Percentiles rank a stretch among this genome's conserved stretches.
phyloP scores from a whole-genome alignment of 1,140 invertebrate genomes.

The Sycophaga agraensis region DNA sequence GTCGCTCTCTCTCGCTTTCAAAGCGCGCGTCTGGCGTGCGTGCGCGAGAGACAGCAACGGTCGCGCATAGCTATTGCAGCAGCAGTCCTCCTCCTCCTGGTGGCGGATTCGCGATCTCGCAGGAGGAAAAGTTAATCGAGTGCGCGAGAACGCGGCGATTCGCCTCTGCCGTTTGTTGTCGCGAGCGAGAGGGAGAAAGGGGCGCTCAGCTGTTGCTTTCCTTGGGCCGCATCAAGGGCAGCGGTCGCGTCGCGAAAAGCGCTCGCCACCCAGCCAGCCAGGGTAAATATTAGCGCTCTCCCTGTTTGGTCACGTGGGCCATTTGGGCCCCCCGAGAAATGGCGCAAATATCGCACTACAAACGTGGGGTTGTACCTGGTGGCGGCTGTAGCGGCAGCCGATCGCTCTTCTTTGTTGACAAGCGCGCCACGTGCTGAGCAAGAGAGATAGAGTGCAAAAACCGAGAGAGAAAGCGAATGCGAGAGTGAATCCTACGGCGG shows the following conservation, averaged over 20 bases:
- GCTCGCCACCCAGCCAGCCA: neutral
- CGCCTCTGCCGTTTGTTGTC: neutral
- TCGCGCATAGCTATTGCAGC: neutral
- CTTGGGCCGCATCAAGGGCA: too few relatives aligned
- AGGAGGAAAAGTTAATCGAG: neutral
- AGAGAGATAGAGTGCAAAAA: conserved; percentile 29
- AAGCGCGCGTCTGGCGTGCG: neutral
- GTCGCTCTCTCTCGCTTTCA: neutral
- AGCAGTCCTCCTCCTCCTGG: neutral
- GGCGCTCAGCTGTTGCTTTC: conserved; percentile 1
- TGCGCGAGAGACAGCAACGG: conserved; percentile 1
- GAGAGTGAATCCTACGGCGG: too few relatives aligned
- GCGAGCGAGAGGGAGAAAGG: neutral
- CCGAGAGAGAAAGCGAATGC: conserved; percentile 13
- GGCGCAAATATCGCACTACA: conserved; percentile 59
- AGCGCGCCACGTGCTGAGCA: conserved; percentile 47
- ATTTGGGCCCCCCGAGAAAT: conserved; percentile 53
- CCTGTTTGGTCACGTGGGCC: conserved; percentile 63
- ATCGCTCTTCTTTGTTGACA: conserved; percentile 67
- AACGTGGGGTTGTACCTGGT: conserved; percentile 40
- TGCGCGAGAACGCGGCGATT: neutral
- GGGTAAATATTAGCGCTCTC: neutral
- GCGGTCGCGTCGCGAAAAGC: neutral
- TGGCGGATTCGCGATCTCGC: neutral
- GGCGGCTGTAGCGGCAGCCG: conserved; percentile 57